Evolutionary conservation across 1,140 invertebrate genomes (phyloP).

Genomic region (Drosophila busckii): DNA sequence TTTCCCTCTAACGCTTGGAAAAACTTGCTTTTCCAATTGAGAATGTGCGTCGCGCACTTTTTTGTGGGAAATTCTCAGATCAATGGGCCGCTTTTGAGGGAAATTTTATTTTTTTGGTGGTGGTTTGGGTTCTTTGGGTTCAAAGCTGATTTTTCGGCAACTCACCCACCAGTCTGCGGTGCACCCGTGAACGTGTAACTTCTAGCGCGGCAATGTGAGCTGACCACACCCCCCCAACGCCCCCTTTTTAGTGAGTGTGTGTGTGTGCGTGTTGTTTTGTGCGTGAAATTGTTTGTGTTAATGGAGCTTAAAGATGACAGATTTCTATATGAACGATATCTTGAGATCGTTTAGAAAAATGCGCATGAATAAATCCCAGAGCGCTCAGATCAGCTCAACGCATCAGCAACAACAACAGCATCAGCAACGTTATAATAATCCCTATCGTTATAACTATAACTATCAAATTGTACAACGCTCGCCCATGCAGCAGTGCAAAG

Average conservation of each 20-base stretch:
- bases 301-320: conserved; percentile 50
- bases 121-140: conserved; percentile 50
- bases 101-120: too few relatives aligned
- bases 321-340: conserved; percentile 68
- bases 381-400: conserved; percentile 10
- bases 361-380: conserved; percentile 62
- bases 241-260: neutral
- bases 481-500: conserved; percentile 43
- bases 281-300: conserved; percentile 4
- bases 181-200: conserved; percentile 62
- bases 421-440: conserved; percentile 25
- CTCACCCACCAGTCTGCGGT: conserved; percentile 72
- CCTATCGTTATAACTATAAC: conserved; percentile 15
- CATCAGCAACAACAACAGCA: conserved; percentile 25
- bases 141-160: conserved; percentile 55
- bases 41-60: conserved; percentile 28
- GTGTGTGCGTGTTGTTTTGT: conserved; percentile 7
- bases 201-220: conserved; percentile 53
- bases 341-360: conserved; percentile 74
- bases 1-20: conserved; percentile 11
- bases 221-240: neutral
- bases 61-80: conserved; percentile 56
- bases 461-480: conserved; percentile 17
- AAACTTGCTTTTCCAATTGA: conserved; percentile 44
- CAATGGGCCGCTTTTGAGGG: conserved; percentile 32